Evolutionary conservation across 2,113 vertebrate species (phyloP).

Genomic region (Chloroceryle aenea): DNA sequence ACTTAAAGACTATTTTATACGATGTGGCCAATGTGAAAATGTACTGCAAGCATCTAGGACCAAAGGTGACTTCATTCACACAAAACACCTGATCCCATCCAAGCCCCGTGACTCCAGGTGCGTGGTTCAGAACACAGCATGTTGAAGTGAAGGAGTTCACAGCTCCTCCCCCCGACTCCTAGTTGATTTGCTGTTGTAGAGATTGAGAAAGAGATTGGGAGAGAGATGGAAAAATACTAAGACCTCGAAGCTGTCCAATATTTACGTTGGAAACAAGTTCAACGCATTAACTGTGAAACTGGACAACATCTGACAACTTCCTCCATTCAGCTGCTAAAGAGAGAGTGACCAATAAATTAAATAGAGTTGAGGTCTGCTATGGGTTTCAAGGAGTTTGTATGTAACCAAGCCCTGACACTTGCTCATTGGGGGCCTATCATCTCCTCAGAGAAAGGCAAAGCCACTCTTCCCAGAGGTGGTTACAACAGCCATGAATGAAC

Average conservation of each 20-base stretch:
- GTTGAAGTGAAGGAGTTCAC: background rate
- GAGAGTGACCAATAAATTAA: background rate
- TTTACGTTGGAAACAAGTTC: conserved; percentile 7
- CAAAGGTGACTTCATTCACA: background rate
- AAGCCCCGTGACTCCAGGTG: background rate
- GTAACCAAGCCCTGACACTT: background rate
- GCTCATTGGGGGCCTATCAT: background rate
- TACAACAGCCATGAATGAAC: background rate
- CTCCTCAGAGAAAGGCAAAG: background rate
- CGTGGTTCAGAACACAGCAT: background rate
- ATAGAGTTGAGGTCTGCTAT: background rate
- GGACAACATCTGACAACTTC: background rate
- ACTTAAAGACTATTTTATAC: background rate
- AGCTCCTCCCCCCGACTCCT: no score
- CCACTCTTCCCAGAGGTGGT: background rate
- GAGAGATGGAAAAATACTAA: background rate
- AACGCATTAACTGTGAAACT: background rate
- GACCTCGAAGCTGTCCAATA: background rate
- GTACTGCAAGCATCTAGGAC: background rate
- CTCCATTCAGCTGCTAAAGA: background rate
- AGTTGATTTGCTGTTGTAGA: background rate
- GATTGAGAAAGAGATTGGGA: background rate
- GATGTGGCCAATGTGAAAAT: rapidly evolving
- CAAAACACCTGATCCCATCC: background rate
- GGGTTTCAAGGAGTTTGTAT: background rate